Conservation (phyloP, 2,113 vertebrate species). For the human (Homo sapiens) region DNA sequence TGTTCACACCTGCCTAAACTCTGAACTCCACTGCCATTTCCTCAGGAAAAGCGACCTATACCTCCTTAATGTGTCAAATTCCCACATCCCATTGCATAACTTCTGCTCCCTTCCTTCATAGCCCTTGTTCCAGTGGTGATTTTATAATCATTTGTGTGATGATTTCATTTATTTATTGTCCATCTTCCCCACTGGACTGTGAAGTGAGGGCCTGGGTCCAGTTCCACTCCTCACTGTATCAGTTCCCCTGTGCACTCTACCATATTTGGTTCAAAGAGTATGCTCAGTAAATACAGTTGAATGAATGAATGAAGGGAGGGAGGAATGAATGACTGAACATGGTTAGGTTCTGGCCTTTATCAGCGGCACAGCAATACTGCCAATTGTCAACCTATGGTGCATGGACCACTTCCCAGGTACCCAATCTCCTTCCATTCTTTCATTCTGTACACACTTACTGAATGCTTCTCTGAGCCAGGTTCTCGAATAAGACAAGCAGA, state of each 20-base stretch:
- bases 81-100: neutral
- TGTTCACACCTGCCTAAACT: neutral
- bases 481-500: neutral
- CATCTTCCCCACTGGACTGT: neutral
- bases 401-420: neutral
- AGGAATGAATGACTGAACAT: too few species aligned
- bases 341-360: neutral
- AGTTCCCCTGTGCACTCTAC: too few species aligned
- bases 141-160: neutral
- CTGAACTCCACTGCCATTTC: neutral
- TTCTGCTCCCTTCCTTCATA: neutral
- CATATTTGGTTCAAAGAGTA: neutral
- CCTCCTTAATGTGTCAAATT: neutral
- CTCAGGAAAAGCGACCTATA: neutral
- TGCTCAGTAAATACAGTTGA: neutral
- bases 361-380: neutral
- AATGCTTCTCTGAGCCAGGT: neutral
- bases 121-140: neutral
- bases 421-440: neutral
- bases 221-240: neutral
- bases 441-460: neutral
- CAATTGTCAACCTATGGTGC: neutral
- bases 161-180: neutral
- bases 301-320: too few species aligned
- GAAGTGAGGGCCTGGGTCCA: neutral